Percentiles rank a stretch among this genome's conserved stretches.
Evolutionary conservation across 2,888 invertebrate species (phyloP).

Genomic region (Scaptomyza reducta): DNA sequence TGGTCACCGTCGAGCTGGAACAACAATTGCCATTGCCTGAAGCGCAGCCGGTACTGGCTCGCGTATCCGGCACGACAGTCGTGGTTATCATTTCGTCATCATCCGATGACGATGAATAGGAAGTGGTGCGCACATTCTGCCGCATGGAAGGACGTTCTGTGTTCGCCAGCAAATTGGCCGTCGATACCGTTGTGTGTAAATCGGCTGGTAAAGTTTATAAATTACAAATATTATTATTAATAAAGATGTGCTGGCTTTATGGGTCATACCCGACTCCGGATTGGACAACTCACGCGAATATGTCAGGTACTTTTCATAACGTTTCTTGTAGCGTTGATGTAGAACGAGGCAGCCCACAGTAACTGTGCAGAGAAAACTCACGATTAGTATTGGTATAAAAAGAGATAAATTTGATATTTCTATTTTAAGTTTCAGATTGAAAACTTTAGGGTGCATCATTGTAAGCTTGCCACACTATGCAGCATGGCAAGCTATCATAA

Average conservation of each 20-base stretch:
- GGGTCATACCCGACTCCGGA: conserved; percentile 82
- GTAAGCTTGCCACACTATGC: conserved; percentile 40
- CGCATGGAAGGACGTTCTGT: conserved; percentile 59
- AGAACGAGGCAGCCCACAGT: conserved; percentile 92
- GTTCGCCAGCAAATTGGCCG: conserved; percentile 81
- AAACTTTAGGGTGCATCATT: conserved; percentile 82
- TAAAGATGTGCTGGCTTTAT: not conserved
- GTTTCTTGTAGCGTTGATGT: conserved; percentile 91
- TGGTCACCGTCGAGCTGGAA: conserved; percentile 68
- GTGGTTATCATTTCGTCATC: conserved; percentile 81
- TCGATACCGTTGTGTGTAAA: conserved; percentile 81
- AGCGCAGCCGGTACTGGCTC: conserved; percentile 58
- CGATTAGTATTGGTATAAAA: not conserved
- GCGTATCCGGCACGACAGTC: conserved; percentile 38
- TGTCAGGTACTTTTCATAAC: conserved; percentile 88
- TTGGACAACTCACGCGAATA: conserved; percentile 86
- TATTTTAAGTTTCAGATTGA: conserved; percentile 78
- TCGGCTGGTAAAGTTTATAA: conserved; percentile 55
- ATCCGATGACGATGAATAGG: conserved; percentile 82
- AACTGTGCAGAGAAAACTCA: conserved; percentile 85
- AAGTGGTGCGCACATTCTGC: conserved; percentile 76
- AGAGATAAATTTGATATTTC: fast-evolving
- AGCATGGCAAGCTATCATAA: conserved; percentile 45
- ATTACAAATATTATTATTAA: not conserved
- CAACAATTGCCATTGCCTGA: conserved; percentile 81